Evolutionary conservation across 2,888 invertebrate genomes (phyloP), one percentile per base, ranked within the genome.

Genomic region (Phlogophora meticulosa): DNA sequence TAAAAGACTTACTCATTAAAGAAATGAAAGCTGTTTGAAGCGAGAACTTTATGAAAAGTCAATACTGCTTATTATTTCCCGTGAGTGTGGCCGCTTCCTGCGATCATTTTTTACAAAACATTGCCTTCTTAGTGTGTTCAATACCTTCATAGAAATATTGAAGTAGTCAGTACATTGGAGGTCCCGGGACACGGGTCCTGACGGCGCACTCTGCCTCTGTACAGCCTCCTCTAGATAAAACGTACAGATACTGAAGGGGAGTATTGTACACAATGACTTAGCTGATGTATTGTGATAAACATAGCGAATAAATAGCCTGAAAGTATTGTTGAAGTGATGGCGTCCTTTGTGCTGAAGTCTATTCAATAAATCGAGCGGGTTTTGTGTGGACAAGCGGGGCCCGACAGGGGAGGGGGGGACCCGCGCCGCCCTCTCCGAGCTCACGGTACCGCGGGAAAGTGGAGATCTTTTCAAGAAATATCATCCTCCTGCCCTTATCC

Each of bases 381-480:
- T 13, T 22, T 38, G 28, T 42, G 46, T 20, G 46, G 32, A 28
- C 36, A 22, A 42, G 24, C 11, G 38, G 28, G 38, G 22, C 43
- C 5, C 15, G 22, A 2, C 7, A n/a, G n/a, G n/a, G n/a, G n/a
- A n/a, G n/a, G 20, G 28, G 13, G 20, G 28, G 34, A 42, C 24
- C 7, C 34, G 38, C 45, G 36, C 13, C 46, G 38, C n/a, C 11
- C n/a, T 7, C 38, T 3, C 5, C 38, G 17, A 7, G 4, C 5
- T 0, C 4, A n/a, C 9, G 34, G 20, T 36, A 28, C 22, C 13
- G 51, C 28, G 36, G 40, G 28, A 28, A 49, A 40, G 36, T 68
- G 52, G 57, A 34, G 56, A 59, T 75, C 60, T 72, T 74, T 76
- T 71, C 67, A 75, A 72, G 57, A 58, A 81, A 69, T 55, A n/a